Conservation (phyloP, 2,113 vertebrate genomes). For the Muntiacus reevesi region DNA sequence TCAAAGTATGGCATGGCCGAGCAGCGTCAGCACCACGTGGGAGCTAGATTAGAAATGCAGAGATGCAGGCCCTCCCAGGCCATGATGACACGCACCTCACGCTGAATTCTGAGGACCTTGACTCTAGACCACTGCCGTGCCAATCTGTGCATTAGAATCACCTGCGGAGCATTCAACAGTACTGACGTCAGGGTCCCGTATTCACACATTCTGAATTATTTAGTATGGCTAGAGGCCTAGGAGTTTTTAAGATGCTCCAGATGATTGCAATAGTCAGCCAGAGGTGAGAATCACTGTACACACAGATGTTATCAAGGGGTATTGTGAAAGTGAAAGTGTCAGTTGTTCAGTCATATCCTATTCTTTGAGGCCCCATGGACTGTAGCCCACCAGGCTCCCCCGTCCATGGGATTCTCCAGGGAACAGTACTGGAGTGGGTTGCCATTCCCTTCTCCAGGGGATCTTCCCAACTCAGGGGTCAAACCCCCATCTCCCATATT, state of each 20-base stretch:
- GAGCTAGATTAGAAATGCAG: neutral
- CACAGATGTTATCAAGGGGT: neutral
- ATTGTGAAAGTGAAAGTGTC: neutral
- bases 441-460: neutral
- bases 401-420: neutral
- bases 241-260: neutral
- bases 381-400: neutral
- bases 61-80: accelerated
- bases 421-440: neutral
- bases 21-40: neutral
- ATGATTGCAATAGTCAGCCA: neutral
- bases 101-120: neutral
- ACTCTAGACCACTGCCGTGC: neutral
- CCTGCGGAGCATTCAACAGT: neutral
- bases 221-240: neutral
- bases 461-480: neutral
- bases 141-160: neutral
- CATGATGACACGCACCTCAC: accelerated
- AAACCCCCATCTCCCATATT: neutral
- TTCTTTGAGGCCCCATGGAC: neutral
- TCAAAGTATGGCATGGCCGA: neutral
- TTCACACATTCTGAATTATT: neutral
- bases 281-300: neutral
- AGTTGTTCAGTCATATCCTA: neutral
- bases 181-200: neutral